phyloP scores from a whole-genome alignment of 1,140 invertebrate genomes.

The Micrasema minimum region DNA sequence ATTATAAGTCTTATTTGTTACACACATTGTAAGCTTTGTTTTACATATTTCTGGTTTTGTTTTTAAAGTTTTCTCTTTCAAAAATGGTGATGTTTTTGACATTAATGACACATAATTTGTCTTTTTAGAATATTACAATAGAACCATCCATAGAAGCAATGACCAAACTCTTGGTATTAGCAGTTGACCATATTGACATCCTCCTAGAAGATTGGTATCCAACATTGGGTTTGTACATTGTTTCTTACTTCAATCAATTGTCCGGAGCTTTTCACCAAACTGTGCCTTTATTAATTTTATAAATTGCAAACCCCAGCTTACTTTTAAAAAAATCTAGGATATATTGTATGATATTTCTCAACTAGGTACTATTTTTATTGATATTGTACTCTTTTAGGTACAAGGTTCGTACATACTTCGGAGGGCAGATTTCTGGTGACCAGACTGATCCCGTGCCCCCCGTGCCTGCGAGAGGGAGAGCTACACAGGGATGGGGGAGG shows the following conservation, averaged over 20 bases:
- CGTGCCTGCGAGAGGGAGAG: slow-evolving; percentile 73
- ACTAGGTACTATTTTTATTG: neutral
- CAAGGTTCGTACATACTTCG: slow-evolving; percentile 96
- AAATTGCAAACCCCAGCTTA: neutral
- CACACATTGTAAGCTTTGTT: neutral
- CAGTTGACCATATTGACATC: slow-evolving; percentile 97
- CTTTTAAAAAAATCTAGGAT: neutral
- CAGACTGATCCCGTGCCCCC: slow-evolving; percentile 91
- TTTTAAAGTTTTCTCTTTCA: neutral
- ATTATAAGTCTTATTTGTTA: too few species aligned
- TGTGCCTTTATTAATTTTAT: neutral
- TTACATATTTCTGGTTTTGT: neutral
- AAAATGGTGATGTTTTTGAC: too few species aligned
- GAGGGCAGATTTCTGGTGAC: slow-evolving; percentile 96
- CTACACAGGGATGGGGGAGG: slow-evolving; percentile 22
- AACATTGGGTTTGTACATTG: slow-evolving; percentile 71
- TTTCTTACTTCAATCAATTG: slow-evolving; percentile 8
- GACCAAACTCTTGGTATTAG: slow-evolving; percentile 86
- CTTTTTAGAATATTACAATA: slow-evolving; percentile 68
- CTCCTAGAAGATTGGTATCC: slow-evolving; percentile 99
- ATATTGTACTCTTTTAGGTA: slow-evolving; percentile 70
- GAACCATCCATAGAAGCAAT: slow-evolving; percentile 82
- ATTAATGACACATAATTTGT: too few species aligned
- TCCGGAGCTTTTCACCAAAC: neutral
- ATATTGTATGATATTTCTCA: neutral